Evolutionary conservation across 1,140 invertebrate genomes (phyloP).

Genomic region (Lineus longissimus): DNA sequence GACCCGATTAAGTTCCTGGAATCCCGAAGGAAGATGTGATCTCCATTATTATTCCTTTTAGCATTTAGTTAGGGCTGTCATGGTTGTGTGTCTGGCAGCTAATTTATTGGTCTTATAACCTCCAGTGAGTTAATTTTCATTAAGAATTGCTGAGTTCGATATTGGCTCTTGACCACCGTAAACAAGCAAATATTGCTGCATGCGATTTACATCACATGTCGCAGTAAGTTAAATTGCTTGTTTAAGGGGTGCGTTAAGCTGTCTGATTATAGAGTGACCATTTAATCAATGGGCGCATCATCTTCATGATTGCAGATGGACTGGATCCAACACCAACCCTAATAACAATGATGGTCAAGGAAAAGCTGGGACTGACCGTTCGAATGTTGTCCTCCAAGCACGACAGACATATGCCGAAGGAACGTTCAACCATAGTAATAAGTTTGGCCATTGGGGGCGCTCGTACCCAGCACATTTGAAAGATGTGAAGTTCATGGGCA

Average conservation of each 20-base stretch:
- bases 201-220: too few relatives aligned
- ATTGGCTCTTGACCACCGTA: too few relatives aligned
- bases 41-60: too few relatives aligned
- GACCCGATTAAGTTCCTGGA: background rate
- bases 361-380: conserved; percentile 43
- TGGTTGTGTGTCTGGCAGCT: too few relatives aligned
- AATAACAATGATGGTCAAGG: conserved; percentile 50
- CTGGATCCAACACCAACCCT: conserved; percentile 49
- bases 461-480: conserved; percentile 39
- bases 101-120: too few relatives aligned
- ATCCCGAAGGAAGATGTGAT: background rate
- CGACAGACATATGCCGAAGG: conserved; percentile 38
- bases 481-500: conserved; percentile 36
- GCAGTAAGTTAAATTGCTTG: too few relatives aligned
- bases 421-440: conserved; percentile 21
- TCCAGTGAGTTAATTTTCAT: too few relatives aligned
- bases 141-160: too few relatives aligned
- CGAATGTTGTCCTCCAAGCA: conserved; percentile 44
- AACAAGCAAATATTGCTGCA: too few relatives aligned
- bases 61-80: too few relatives aligned
- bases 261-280: background rate
- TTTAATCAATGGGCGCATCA: background rate
- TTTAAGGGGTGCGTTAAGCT: too few relatives aligned
- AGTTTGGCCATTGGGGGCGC: conserved; percentile 43
- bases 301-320: conserved; percentile 40